Base-by-base conservation (phyloP, 2,797 vertebrate species). In the Acanthornis magna region DNA sequence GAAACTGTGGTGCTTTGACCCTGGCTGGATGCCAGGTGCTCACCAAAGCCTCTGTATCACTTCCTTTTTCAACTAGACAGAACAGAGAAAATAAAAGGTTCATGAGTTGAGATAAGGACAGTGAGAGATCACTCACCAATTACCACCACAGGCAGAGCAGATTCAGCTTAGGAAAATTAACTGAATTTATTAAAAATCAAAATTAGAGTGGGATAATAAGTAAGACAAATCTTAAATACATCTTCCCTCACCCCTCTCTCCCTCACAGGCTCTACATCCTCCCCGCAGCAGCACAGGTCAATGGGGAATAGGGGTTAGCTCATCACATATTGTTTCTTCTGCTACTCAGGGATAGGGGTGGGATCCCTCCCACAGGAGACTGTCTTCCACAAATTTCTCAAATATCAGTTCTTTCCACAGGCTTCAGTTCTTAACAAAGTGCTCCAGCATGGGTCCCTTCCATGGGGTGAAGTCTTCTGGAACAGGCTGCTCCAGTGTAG, bases 271-370 rank as follows among this genome's bases (percentile, higher is more conserved):
- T 71, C 21, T 21, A 21, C 13, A 34, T 53, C 17, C 26, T 70
- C 55, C 32, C 17, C 5, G 11, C 47, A 65, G 75, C 25, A 40
- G 40, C 16, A 61, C 14, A 43, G 21, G 17, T 43, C 1, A 1
- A 32, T 16, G 9, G 14, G 47, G 11, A 53, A 27, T 38, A 17
- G 11, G 6, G 11, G 6, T 54, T 32, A n/a, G 21, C 30, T 72
- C 4, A 0, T 8, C 50, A 16, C 1, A 0, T 51, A 10, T 36
- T 36, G 13, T 29, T 62, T 47, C 16, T 62, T 48, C 25, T 34
- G 10, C 30, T 40, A 11, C 48, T 30, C 42, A 34, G 55, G 40
- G 25, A 26, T n/a, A 30, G 34, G 14, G 26, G 20, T 61, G 25
- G 6, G 16, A 38, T 62, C 30, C 13, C 25, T 40, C 11, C 20